Conservation (phyloP, 2,113 vertebrate species). For the Pogona vitticeps region DNA sequence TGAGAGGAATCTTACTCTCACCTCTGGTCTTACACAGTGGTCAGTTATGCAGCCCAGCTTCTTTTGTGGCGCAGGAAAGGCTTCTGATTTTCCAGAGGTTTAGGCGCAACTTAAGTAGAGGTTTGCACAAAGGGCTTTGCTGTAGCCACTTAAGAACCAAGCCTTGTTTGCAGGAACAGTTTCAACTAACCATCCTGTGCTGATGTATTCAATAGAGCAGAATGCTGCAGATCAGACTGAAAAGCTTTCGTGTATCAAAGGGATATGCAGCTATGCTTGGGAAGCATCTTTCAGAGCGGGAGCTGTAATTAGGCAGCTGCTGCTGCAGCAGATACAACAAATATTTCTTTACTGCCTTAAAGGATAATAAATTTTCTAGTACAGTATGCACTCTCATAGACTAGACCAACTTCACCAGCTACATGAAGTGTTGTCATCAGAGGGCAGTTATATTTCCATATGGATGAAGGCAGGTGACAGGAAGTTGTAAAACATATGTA, state of each 20-base stretch:
- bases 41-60: not conserved
- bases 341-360: not conserved
- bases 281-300: not conserved
- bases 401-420: not conserved
- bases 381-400: not conserved
- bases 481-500: not conserved
- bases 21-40: no score
- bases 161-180: not conserved
- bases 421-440: not conserved
- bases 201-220: not conserved
- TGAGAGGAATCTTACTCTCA: no score
- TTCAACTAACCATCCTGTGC: not conserved
- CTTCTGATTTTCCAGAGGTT: not conserved
- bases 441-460: not conserved
- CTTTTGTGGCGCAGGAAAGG: not conserved
- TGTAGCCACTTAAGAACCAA: not conserved
- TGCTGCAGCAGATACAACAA: not conserved
- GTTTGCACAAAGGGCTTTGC: not conserved
- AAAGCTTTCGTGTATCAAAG: not conserved
- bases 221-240: not conserved
- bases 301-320: not conserved
- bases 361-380: not conserved
- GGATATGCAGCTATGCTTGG: not conserved
- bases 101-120: not conserved
- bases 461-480: not conserved